A percentile compares a stretch with the other conserved stretches of the same genome.
Conservation (phyloP, 1,140 invertebrate genomes). For the Drosophila paulistorum region DNA sequence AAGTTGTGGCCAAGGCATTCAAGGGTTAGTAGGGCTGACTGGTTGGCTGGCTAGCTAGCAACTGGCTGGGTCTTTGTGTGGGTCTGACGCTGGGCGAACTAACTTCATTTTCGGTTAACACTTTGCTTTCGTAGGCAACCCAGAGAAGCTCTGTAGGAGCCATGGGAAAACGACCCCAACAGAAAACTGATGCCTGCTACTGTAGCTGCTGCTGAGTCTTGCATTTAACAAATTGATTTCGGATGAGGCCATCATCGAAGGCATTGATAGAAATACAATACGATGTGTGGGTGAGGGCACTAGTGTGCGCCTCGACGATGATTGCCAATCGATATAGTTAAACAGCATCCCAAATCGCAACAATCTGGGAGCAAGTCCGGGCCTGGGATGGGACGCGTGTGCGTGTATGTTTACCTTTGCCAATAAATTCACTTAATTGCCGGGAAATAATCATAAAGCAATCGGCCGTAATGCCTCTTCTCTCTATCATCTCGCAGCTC, state of each 20-base stretch:
- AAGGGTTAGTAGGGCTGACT: conserved; percentile 23
- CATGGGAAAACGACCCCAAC: conserved; percentile 31
- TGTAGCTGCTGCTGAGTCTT: conserved; percentile 16
- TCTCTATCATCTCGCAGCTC: conserved; percentile 18
- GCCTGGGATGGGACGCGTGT: conserved; percentile 18
- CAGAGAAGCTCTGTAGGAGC: conserved; percentile 1
- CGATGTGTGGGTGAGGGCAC: conserved; percentile 52
- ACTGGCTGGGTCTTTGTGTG: not conserved
- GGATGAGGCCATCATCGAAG: conserved; percentile 54
- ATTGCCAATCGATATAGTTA: conserved; percentile 63
- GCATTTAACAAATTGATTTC: conserved; percentile 78
- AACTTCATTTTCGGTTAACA: conserved; percentile 65
- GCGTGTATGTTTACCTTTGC: conserved; percentile 70
- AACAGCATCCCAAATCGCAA: conserved; percentile 21
- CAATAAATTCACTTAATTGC: conserved; percentile 82
- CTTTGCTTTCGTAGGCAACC: conserved; percentile 23
- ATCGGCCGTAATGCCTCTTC: conserved; percentile 66
- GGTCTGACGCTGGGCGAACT: conserved; percentile 22
- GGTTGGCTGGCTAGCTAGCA: not conserved
- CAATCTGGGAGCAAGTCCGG: conserved; percentile 4
- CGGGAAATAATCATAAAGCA: conserved; percentile 83
- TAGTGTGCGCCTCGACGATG: conserved; percentile 8
- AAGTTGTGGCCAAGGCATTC: conserved; percentile 64
- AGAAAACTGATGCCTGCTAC: conserved; percentile 7
- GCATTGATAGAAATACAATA: conserved; percentile 69